Evolutionary conservation across 2,888 invertebrate species (phyloP), one percentile per base, ranked within the genome.

Genomic region (Eupithecia inturbata): DNA sequence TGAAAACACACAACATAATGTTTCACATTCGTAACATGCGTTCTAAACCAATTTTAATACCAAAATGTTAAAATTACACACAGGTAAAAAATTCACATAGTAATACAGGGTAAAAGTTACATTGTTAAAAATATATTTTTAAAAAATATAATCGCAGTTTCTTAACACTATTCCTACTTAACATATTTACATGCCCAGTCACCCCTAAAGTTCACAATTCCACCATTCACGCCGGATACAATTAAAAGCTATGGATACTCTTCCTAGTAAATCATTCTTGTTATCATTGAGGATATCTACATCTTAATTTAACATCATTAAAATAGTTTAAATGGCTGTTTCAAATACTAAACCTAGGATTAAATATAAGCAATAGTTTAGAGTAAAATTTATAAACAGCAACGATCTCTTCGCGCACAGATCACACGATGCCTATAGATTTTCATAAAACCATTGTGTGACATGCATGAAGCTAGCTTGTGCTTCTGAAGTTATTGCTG

Each of bases 161-260:
- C 85, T 85, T 87, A 57, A 72, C 79, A 82, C 85, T 88, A 87
- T 81, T 77, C 78, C 88, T 92, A 91, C 84, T 71, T 83, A 87
- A 89, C 89, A 87, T 92, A 92, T 92, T 86, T 91, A 92, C 93
- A 92, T 88, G 88, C 89, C 85, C 88, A 83, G 81, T 70, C 78
- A 63, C 63, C 60, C 68, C 33, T 45, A 36, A 5, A 49, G 33
- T 57, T 31, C 57, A 28, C 68, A 74, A 45, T 67, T 74, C 41
- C 69, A 71, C 33, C 69, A 67, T 68, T 73, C 69, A 73, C 69
- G 69, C 71, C 4, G 33, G 41, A 28, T 62, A 63, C 49, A 67
- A 45, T 26, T 53, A 66, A 7, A 53, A 73, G 64, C 31, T 71
- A 74, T 36, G 41, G 45, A 41, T 71, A 67, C 70, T 69, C 70